phyloP scores from a whole-genome alignment of 2,113 vertebrate genomes.

The Spermophilus dauricus region DNA sequence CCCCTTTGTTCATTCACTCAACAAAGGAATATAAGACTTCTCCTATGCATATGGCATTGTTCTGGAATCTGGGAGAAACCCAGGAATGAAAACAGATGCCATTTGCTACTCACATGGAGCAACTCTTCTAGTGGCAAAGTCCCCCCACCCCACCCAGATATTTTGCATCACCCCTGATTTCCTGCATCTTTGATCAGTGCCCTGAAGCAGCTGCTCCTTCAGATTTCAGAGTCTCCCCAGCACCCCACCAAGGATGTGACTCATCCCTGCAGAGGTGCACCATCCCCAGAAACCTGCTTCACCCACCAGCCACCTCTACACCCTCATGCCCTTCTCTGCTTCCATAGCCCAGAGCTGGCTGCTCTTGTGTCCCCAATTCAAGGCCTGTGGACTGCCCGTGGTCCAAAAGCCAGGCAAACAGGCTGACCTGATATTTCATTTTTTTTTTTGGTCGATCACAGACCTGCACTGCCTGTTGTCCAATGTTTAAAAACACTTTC shows the following conservation, averaged over 20 bases:
- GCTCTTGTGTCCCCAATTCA: rapidly evolving
- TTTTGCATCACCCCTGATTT: background rate
- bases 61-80: background rate
- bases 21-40: background rate
- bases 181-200: background rate
- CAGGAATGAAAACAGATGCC: background rate
- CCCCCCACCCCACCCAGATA: background rate
- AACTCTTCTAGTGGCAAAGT: background rate
- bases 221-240: background rate
- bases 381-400: background rate
- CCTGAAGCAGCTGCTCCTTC: rapidly evolving
- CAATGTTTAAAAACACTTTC: background rate
- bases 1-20: background rate
- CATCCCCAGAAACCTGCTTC: too few species aligned
- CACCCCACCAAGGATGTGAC: background rate
- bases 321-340: background rate
- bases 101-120: background rate
- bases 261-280: rapidly evolving
- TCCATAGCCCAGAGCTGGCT: background rate
- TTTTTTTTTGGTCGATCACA: too few species aligned
- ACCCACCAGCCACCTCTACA: background rate
- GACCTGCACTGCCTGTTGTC: background rate
- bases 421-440: background rate
- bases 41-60: too few species aligned
- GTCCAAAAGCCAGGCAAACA: background rate